phyloP scores from a whole-genome alignment of 2,113 vertebrate species.

The Gallinago paraguaiae region DNA sequence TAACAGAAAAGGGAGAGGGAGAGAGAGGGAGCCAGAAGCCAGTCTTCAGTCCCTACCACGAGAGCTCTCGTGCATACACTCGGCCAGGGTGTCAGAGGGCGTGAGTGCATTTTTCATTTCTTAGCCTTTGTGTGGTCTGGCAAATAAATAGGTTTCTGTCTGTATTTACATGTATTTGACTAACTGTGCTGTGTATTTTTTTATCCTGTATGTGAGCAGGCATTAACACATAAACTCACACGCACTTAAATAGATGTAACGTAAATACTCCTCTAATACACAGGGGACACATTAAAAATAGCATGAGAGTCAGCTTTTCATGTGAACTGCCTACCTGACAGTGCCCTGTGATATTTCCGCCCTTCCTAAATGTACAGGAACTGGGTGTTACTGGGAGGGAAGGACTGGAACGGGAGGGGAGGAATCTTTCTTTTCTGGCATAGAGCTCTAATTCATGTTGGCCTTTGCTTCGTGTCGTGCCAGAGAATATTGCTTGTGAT shows the following conservation, averaged over 20 bases:
- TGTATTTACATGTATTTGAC: constrained; percentile 57
- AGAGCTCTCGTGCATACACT: constrained; percentile 43
- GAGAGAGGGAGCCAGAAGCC: constrained; percentile 74
- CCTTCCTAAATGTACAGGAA: not conserved
- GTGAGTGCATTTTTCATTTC: constrained; percentile 73
- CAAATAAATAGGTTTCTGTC: constrained; percentile 49
- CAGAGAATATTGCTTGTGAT: not conserved
- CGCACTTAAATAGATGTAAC: not conserved
- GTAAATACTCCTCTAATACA: not conserved
- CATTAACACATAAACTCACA: constrained; percentile 6
- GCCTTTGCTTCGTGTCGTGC: not conserved
- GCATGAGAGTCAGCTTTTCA: not conserved
- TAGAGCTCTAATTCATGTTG: not conserved
- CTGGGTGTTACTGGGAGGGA: not conserved
- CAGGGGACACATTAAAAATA: not conserved
- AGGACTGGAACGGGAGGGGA: not conserved
- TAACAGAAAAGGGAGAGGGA: constrained; percentile 72
- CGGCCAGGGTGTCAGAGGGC: constrained; percentile 77
- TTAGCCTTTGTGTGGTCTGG: constrained; percentile 64
- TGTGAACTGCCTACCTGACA: not conserved
- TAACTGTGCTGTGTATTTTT: constrained; percentile 37
- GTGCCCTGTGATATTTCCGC: not conserved
- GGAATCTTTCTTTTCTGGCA: not conserved
- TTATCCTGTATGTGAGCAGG: not conserved
- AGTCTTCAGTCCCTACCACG: constrained; percentile 40